phyloP scores from a whole-genome alignment of 2,797 vertebrate genomes.

The Centroberyx gerrardi region DNA sequence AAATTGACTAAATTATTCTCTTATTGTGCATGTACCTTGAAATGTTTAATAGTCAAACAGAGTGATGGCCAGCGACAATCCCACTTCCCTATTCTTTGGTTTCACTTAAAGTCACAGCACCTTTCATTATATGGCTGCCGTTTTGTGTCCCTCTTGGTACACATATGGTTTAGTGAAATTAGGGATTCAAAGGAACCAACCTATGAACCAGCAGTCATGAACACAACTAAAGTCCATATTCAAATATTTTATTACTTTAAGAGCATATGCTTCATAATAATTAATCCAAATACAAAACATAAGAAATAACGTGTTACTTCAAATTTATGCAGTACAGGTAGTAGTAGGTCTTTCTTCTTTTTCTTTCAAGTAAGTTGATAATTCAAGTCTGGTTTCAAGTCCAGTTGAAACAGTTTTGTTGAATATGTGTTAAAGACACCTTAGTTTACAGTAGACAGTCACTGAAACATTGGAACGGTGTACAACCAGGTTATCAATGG shows the following conservation, averaged over 20 bases:
- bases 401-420: background rate
- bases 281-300: conserved; percentile 37
- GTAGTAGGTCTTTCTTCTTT: background rate
- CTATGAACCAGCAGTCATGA: background rate
- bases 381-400: conserved; percentile 13
- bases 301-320: conserved; percentile 20
- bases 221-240: background rate
- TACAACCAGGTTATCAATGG: background rate
- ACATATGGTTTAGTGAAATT: background rate
- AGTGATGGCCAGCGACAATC: no score
- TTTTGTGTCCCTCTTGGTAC: no score
- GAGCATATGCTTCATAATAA: conserved; percentile 30
- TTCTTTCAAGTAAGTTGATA: conserved; percentile 36
- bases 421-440: conserved; percentile 3
- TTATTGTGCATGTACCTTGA: no score
- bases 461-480: background rate
- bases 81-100: no score
- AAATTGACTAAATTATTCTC: no score
- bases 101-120: background rate
- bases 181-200: background rate
- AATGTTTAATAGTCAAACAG: no score
- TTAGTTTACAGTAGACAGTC: background rate
- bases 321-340: conserved; percentile 6
- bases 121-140: no score
- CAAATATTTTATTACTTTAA: conserved; percentile 57